Evolutionary conservation across 1,140 invertebrate genomes (phyloP), one percentile per base, ranked within the genome.

Genomic region (Agrilus planipennis): DNA sequence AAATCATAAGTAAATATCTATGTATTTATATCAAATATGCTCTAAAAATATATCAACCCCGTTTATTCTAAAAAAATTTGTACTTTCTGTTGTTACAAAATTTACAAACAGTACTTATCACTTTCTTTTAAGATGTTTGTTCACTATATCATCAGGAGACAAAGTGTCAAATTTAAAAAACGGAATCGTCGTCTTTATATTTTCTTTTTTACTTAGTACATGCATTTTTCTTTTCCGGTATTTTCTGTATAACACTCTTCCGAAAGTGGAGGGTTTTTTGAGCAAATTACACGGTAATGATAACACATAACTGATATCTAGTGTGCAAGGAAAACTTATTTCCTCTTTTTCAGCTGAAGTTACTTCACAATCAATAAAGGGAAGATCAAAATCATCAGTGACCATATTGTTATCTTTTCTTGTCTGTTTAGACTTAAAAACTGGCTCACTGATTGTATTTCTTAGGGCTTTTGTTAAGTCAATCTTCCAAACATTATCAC

Each of bases 121-220:
- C n/a, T n/a, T n/a, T n/a, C n/a, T n/a, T n/a, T n/a, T n/a, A n/a
- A n/a, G 20, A 18, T 19, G 11, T 10, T n/a, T 5, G 31, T 14
- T 18, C 27, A 74, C 62, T 27, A 64, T 51, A 51, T 66, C 69
- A 58, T 78, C 75, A 16, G 76, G 75, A 0, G 77, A 81, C 2
- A 69, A 70, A 34, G 62, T 67, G 23, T 67, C 61, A 61, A 80
- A 80, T 38, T 71, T 64, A 59, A 79, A 74, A 41, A 44, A 54
- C 44, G 54, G 51, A 23, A 68, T 39, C 19, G 14, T 38, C 2
- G 12, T 44, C 30, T 3, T 11, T 29, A 32, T 14, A 34, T 27
- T 25, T 20, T 45, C 28, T 39, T 22, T 27, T 2, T 20, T 25
- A 29, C 34, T 32, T n/a, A 39, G 15, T 22, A 29, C 19, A 7